phyloP scores from a whole-genome alignment of 2,113 vertebrate species.

The Lepus americanus region DNA sequence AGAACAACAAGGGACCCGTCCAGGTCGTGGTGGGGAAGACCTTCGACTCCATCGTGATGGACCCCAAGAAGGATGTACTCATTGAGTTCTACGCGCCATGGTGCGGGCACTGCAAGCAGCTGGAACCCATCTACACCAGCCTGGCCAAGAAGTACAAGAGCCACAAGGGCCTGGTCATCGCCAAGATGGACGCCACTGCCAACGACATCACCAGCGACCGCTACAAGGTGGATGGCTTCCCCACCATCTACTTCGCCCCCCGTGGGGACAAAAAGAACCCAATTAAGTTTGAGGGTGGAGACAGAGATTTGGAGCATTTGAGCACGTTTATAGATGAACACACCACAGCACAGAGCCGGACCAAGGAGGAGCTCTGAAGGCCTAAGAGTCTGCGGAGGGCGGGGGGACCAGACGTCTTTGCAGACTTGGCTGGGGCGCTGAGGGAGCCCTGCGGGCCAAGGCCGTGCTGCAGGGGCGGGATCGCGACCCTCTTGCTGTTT shows the following conservation, averaged over 20 bases:
- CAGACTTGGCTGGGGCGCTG: no score
- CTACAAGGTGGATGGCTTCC: slow-evolving; percentile 96
- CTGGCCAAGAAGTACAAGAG: slow-evolving; percentile 96
- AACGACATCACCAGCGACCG: slow-evolving; percentile 92
- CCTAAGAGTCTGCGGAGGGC: not conserved
- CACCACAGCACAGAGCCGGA: slow-evolving; percentile 89
- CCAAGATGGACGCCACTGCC: slow-evolving; percentile 97
- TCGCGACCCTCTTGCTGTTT: slow-evolving; percentile 67
- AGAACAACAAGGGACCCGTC: slow-evolving; percentile 97
- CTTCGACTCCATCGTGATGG: slow-evolving; percentile 96
- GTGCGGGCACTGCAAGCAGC: slow-evolving; percentile 98
- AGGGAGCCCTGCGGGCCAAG: slow-evolving; percentile 32
- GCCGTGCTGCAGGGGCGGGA: slow-evolving; percentile 66
- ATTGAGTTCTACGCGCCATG: slow-evolving; percentile 98
- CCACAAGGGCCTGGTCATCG: slow-evolving; percentile 94
- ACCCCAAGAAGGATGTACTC: slow-evolving; percentile 94
- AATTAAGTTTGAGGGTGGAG: slow-evolving; percentile 93
- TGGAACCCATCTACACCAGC: slow-evolving; percentile 93
- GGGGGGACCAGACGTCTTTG: slow-evolving; percentile 11
- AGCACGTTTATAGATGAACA: slow-evolving; percentile 96
- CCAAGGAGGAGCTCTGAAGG: slow-evolving; percentile 94
- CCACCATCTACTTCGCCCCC: slow-evolving; percentile 96
- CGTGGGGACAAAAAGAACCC: slow-evolving; percentile 94
- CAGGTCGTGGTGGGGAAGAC: slow-evolving; percentile 97
- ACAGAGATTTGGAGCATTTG: slow-evolving; percentile 94